Evolutionary conservation across 2,797 vertebrate species (phyloP).

Genomic region (Onychomys torridus): DNA sequence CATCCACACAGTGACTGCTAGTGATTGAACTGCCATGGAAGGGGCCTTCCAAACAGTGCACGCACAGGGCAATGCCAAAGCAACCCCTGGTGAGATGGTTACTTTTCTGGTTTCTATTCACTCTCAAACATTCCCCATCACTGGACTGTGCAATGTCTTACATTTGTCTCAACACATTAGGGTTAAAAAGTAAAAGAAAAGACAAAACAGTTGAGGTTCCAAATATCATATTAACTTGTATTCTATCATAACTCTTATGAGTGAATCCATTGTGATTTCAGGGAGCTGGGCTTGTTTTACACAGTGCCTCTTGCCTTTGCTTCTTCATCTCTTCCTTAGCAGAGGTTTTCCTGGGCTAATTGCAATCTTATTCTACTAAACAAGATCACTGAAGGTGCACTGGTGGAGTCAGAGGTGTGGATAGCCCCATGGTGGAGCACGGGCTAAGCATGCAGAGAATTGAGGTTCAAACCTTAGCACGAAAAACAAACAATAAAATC

Average conservation of each 20-base stretch:
- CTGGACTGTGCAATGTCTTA: neutral
- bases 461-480: neutral
- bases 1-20: neutral
- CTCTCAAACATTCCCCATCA: neutral
- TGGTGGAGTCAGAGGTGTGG: neutral
- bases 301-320: neutral
- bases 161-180: neutral
- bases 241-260: neutral
- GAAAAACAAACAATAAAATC: neutral
- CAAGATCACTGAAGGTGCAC: neutral
- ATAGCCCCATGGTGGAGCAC: neutral
- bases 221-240: neutral
- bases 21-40: neutral
- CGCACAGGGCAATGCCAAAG: neutral
- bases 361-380: slow-evolving; percentile 11
- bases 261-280: neutral
- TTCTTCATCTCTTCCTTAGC: neutral
- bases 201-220: neutral
- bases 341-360: neutral
- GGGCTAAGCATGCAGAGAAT: neutral
- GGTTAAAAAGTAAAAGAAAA: neutral
- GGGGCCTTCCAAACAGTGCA: neutral
- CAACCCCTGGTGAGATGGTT: rapidly evolving
- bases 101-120: neutral
- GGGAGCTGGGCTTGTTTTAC: neutral